phyloP scores from a whole-genome alignment of 2,113 vertebrate species.

The Nestor notabilis region DNA sequence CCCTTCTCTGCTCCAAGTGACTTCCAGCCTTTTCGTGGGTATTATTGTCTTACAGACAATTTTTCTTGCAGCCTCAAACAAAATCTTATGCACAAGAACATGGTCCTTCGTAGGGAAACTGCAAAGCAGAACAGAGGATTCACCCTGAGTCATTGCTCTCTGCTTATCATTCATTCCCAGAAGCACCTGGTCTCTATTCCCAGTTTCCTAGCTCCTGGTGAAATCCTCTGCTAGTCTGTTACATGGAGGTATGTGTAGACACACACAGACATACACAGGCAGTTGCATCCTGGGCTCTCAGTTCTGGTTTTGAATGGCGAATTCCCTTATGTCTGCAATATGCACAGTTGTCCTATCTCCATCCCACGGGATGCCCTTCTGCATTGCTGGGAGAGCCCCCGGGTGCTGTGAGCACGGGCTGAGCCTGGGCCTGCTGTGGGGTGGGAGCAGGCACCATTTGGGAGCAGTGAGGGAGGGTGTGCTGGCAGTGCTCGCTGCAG shows the following conservation, averaged over 20 bases:
- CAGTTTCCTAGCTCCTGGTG: background rate
- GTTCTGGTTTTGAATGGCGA: background rate
- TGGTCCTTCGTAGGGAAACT: background rate
- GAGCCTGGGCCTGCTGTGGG: background rate
- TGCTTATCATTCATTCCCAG: background rate
- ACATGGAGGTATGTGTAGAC: background rate
- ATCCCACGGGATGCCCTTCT: rapidly evolving
- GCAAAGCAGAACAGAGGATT: background rate
- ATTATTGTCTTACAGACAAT: background rate
- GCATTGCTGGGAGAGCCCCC: rapidly evolving
- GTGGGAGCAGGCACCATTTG: background rate
- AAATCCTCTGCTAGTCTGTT: background rate
- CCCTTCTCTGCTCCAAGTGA: background rate
- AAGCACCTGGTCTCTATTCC: background rate
- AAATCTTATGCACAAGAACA: background rate
- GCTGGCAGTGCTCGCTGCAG: background rate
- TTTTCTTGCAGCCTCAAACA: background rate
- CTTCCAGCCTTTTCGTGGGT: background rate
- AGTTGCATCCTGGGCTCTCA: background rate
- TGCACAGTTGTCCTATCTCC: rapidly evolving
- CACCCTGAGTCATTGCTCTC: background rate
- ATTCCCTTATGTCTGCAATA: background rate
- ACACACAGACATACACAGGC: rapidly evolving
- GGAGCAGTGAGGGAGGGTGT: background rate
- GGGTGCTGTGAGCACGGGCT: rapidly evolving